Conservation (phyloP, 2,888 invertebrate species). For the Magallana nippona region DNA sequence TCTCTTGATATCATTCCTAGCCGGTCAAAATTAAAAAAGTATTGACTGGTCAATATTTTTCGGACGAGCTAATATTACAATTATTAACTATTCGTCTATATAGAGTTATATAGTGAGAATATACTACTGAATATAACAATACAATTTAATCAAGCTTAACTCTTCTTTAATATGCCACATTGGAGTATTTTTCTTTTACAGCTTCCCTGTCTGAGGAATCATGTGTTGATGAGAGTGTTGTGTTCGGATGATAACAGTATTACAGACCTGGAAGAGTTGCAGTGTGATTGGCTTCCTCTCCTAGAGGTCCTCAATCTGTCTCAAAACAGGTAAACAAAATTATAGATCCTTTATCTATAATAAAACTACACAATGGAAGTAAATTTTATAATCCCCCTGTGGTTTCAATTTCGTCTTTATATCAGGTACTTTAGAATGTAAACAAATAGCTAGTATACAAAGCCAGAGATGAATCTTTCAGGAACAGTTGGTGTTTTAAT, state of each 20-base stretch:
- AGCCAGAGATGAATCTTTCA: slow-evolving; percentile 40
- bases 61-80: too few relatives aligned
- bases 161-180: too few relatives aligned
- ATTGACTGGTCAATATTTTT: too few relatives aligned
- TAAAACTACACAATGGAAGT: neutral
- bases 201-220: slow-evolving; percentile 74
- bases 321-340: too few relatives aligned
- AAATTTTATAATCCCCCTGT: neutral
- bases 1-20: too few relatives aligned
- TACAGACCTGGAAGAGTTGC: slow-evolving; percentile 61
- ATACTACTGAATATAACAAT: too few relatives aligned
- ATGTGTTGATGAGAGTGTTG: slow-evolving; percentile 72
- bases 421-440: slow-evolving; percentile 56
- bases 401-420: slow-evolving; percentile 63
- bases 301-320: slow-evolving; percentile 49
- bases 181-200: slow-evolving; percentile 53
- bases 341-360: too few relatives aligned
- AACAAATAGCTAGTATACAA: slow-evolving; percentile 51
- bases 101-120: too few relatives aligned
- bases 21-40: too few relatives aligned
- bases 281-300: slow-evolving; percentile 72
- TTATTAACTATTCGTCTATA: too few relatives aligned
- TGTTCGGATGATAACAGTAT: slow-evolving; percentile 75
- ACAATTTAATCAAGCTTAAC: too few relatives aligned
- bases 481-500: too few relatives aligned